Base-by-base conservation (phyloP, 35 echinoderm and acorn worm species). In the Apostichopus japonicus region DNA sequence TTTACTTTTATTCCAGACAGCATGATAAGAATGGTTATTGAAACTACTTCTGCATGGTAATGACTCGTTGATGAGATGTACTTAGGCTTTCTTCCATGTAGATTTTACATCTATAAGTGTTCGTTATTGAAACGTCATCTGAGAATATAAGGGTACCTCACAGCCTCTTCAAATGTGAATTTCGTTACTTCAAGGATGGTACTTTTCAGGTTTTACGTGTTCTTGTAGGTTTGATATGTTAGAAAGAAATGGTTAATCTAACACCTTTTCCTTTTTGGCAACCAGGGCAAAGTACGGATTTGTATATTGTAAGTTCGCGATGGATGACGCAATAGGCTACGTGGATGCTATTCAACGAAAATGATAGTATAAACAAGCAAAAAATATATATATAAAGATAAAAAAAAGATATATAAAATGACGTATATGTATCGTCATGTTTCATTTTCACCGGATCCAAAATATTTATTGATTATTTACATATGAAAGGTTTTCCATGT, bases 41-140 rank as follows among this genome's bases (percentile, higher is more conserved):
- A 83, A 83, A 83, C 25, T 83, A 53, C 79, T 83, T 55, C 25
- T 33, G 17, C 16, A 83, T 83, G 79, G 33, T 53, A 83, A 83
- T 83, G 79, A 83, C n/a, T 83, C 33, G 33, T 44, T 83, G 54
- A 14, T 55, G 27, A 55, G 54, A 83, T 53, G 79, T 83, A 67
- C 63, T 10, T 19, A 4, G 11, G 63, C 19, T 19, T 10, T 67
- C 19, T 67, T 67, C 11, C 19, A 67, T 67, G 6, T 67, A 19
- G 63, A 11, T 67, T 67, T 67, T 67, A 67, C 11, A 67, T 67
- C 63, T 67, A 15, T 19, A 15, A 10, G 19, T 11, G 11, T 15
- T 67, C 63, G 63, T 67, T 67, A 67, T 67, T 67, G 63, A 15
- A 67, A 67, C 63, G 63, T 67, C 63, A 67, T 67, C 63, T 67